Base-by-base conservation (phyloP, 2,113 vertebrate genomes). In the Limnothrissa miodon region DNA sequence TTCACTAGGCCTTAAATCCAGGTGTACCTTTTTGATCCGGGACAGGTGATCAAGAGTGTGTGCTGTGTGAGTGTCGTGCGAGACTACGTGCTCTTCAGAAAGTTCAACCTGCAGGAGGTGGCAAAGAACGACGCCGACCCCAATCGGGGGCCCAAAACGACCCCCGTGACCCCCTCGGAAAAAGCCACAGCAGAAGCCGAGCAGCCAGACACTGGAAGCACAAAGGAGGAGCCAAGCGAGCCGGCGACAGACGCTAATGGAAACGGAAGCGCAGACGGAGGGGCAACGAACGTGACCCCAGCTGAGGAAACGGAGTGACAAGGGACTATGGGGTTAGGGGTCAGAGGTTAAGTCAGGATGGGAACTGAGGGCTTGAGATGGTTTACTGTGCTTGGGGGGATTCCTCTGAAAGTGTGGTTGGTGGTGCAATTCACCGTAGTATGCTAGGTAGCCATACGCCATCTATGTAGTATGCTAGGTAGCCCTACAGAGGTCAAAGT, bases 101-200 rank as follows among this genome's bases (percentile, higher is more conserved):
- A 99, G 89, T 99, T 97, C 87, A 99, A 99, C 46, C 94, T 99
- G 1, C 97, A 99, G 87, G 97, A 99, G 86, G 95, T 99, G 33
- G 92, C 96, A 19, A 99, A 97, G 89, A 90, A 86, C 66, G 17
- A 87, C 78, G 56, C 79, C 29, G 0, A 82, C 84, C 3, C 21
- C 0, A 85, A 89, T 70, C n/a, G 78, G 78, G 80, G 56, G 13
- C 86, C 86, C 42, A 78, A 86, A 80, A 25, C 19, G 23, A 8
- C 59, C 59, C 59, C 59, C 8, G 25, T 25, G 1, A 10, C 59
- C 25, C 4, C 59, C 51, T 56, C 51, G 5, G 51, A 56, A 19
- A 56, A 48, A 15, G 2, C 46, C 0, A 2, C 46, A 48, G 11
- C 46, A 48, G 11, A 48, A 15, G 11, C 51, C 51, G 51, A 23